These are phyloP conservation scores for Hyperopisus bebe DNA, from an alignment of 2,113 vertebrate genomes.

Conservation along the genomic window DNA sequence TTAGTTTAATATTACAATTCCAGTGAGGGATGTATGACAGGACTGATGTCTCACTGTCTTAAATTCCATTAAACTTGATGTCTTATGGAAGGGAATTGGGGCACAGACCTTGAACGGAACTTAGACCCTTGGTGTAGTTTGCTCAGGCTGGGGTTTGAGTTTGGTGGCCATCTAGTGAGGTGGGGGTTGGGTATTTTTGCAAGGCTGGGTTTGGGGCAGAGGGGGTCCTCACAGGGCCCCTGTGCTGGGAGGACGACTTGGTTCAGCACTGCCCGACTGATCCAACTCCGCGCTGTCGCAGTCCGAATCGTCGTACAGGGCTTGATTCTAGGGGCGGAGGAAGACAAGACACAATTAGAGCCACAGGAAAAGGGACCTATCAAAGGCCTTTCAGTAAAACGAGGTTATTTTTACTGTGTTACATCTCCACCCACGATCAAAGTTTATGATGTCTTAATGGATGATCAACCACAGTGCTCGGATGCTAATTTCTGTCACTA, in stretches of 20 bases:
- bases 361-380: neutral
- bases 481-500: neutral
- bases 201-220: conserved; percentile 26
- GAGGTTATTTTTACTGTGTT: neutral
- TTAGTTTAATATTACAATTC: too few relatives aligned
- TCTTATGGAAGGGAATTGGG: neutral
- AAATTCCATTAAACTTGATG: neutral
- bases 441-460: neutral
- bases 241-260: conserved; percentile 59
- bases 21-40: neutral
- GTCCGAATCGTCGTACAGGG: conserved; percentile 80
- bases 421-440: neutral
- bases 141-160: neutral
- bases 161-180: conserved; percentile 29
- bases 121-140: neutral
- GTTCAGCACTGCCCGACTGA: conserved; percentile 73
- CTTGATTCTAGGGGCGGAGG: conserved; percentile 47
- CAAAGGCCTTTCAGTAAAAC: neutral
- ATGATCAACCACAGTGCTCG: neutral
- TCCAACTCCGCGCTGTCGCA: conserved; percentile 85
- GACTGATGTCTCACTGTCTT: neutral
- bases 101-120: neutral
- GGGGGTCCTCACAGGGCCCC: conserved; percentile 61
- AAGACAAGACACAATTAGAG: neutral
- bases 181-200: conserved; percentile 29